Evolutionary conservation across 2,797 vertebrate genomes (phyloP).

Genomic region (Phataginus tricuspis): DNA sequence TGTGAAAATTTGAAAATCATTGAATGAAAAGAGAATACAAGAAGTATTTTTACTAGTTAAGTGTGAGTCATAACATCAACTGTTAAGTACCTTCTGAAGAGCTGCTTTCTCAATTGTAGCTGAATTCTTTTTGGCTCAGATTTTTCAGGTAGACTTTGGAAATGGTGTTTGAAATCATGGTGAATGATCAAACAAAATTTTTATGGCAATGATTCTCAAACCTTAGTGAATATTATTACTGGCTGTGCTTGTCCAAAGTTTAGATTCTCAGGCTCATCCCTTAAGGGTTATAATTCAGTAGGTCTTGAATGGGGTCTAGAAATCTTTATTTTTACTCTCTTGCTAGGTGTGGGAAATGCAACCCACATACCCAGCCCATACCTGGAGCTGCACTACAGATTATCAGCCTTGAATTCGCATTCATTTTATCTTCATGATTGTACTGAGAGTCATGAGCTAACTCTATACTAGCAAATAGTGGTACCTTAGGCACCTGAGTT

Average conservation of each 20-base stretch:
- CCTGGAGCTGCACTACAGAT: background rate
- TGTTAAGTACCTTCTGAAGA: background rate
- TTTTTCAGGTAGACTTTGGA: constrained; percentile 52
- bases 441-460: constrained; percentile 18
- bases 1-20: constrained; percentile 50
- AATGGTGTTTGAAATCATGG: constrained; percentile 55
- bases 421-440: constrained; percentile 1
- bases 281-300: constrained; percentile 24
- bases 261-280: background rate
- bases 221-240: background rate
- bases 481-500: constrained; percentile 10
- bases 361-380: background rate
- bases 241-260: background rate
- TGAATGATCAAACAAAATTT: constrained; percentile 22
- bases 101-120: constrained; percentile 11
- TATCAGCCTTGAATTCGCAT: background rate
- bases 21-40: constrained; percentile 37
- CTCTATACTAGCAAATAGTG: background rate
- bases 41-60: constrained; percentile 48
- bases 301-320: background rate
- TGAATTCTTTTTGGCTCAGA: background rate
- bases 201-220: background rate
- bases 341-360: background rate
- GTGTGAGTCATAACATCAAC: constrained; percentile 6
- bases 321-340: constrained; percentile 19